Percentiles rank a stretch among this genome's conserved stretches.
Conservation (phyloP, 2,113 vertebrate genomes). For the Oenanthe oenanthe region DNA sequence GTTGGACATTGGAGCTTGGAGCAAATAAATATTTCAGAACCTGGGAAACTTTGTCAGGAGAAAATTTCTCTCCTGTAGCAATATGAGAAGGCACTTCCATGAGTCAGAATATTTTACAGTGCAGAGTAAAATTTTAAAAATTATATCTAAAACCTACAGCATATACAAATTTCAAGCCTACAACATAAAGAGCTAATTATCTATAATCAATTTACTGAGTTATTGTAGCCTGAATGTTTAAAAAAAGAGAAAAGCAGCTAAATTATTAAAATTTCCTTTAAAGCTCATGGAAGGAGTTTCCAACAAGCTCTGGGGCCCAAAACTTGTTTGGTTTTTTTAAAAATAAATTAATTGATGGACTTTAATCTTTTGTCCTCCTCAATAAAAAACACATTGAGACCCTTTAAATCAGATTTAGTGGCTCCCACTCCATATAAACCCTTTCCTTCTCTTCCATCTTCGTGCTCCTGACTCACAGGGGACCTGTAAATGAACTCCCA, state of each 20-base stretch:
- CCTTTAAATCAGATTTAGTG: background rate
- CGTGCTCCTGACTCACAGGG: background rate
- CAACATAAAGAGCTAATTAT: background rate
- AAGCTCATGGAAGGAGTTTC: background rate
- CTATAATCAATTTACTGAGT: background rate
- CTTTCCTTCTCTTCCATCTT: background rate
- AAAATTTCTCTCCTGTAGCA: background rate
- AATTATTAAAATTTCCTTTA: background rate
- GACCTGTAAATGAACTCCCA: background rate
- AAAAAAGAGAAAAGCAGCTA: background rate
- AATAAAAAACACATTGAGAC: background rate
- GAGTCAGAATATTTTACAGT: background rate
- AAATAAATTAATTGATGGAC: background rate
- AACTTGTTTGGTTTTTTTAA: background rate
- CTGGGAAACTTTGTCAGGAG: background rate
- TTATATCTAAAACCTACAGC: background rate
- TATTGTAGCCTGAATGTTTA: background rate
- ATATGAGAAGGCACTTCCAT: background rate
- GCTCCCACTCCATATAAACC: background rate
- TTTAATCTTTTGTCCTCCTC: background rate
- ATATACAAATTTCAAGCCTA: background rate
- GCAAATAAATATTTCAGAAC: background rate
- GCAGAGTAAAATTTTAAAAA: background rate
- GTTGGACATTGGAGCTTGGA: rapidly evolving
- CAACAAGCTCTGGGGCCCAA: background rate